phyloP scores from a whole-genome alignment of 2,113 vertebrate genomes.

The Nannobrachium achirus region DNA sequence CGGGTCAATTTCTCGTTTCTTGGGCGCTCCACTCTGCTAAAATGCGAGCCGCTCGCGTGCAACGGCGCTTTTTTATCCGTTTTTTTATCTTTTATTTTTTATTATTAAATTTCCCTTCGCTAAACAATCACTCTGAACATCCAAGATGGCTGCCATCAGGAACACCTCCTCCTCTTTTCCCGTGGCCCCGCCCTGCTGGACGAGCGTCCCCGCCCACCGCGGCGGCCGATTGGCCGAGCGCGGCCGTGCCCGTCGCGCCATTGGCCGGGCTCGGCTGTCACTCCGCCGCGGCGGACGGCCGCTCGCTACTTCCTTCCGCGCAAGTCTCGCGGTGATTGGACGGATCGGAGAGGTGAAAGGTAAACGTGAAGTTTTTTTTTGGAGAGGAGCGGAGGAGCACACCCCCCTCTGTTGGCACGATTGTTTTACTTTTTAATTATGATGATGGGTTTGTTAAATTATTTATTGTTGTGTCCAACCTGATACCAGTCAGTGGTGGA shows the following conservation, averaged over 20 bases:
- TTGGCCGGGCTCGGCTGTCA: slow-evolving; percentile 39
- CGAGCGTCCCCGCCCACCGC: slow-evolving; percentile 48
- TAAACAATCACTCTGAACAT: slow-evolving; percentile 83
- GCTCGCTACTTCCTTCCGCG: slow-evolving; percentile 77
- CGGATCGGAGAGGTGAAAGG: slow-evolving; percentile 72
- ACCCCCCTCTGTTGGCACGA: not conserved
- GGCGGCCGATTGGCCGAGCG: slow-evolving; percentile 43
- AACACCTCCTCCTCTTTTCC: slow-evolving; percentile 80
- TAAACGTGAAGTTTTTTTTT: slow-evolving; percentile 42
- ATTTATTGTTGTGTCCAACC: no score
- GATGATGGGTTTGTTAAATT: no score
- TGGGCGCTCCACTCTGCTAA: slow-evolving; percentile 36
- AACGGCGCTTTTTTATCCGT: not conserved
- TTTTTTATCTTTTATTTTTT: slow-evolving; percentile 58
- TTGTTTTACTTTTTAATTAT: not conserved
- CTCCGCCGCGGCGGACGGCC: slow-evolving; percentile 3
- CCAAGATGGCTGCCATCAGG: slow-evolving; percentile 85
- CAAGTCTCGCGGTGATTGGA: slow-evolving; percentile 62
- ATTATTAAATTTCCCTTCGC: slow-evolving; percentile 78
- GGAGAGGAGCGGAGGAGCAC: no score
- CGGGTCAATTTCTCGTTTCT: slow-evolving; percentile 52
- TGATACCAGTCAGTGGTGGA: no score
- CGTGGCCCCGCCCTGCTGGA: slow-evolving; percentile 63
- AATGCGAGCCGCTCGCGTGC: slow-evolving; percentile 34
- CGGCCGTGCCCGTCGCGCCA: slow-evolving; percentile 12